A percentile compares a stretch with the other conserved stretches of the same genome.
phyloP scores from a whole-genome alignment of 64 coral and sea anemone genomes.

The Exaiptasia diaphana region DNA sequence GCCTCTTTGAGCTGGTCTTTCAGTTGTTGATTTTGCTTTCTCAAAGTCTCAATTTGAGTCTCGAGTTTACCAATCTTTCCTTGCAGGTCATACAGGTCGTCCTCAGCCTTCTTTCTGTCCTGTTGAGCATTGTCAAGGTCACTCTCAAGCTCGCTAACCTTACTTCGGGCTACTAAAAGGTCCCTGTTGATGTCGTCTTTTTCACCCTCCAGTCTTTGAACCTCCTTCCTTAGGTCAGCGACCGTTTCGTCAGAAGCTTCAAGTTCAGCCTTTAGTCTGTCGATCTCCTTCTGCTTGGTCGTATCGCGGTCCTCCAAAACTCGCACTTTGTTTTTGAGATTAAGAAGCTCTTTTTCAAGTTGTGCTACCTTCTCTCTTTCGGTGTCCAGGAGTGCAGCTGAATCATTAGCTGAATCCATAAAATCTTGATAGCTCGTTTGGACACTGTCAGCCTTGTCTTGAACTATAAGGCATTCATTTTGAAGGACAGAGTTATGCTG shows the following conservation, averaged over 20 bases:
- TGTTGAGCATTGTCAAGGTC: constrained; percentile 64
- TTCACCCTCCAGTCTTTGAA: constrained; percentile 73
- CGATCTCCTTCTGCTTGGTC: constrained; percentile 67
- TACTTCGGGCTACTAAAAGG: constrained; percentile 55
- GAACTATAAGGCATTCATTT: constrained; percentile 69
- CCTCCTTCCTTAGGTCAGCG: constrained; percentile 43
- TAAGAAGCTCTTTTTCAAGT: constrained; percentile 56
- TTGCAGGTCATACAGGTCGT: constrained; percentile 70
- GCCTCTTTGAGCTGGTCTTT: constrained; percentile 80
- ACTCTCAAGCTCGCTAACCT: constrained; percentile 73
- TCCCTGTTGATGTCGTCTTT: constrained; percentile 75
- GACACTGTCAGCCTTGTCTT: constrained; percentile 61
- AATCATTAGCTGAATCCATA: constrained; percentile 44
- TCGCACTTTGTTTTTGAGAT: constrained; percentile 56
- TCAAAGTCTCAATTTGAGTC: constrained; percentile 69
- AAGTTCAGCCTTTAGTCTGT: constrained; percentile 76
- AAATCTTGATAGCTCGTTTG: constrained; percentile 77
- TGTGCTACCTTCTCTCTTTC: constrained; percentile 65
- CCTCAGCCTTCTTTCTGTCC: constrained; percentile 79
- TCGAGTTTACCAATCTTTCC: constrained; percentile 77
- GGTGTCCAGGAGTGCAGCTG: constrained; percentile 48
- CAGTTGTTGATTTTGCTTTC: constrained; percentile 79
- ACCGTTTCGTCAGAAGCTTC: constrained; percentile 71
- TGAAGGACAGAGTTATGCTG: constrained; percentile 73
- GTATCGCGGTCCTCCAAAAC: constrained; percentile 63